Evolutionary conservation across 2,113 vertebrate genomes (phyloP), one percentile per base, ranked within the genome.

Genomic region (Euleptes europaea): DNA sequence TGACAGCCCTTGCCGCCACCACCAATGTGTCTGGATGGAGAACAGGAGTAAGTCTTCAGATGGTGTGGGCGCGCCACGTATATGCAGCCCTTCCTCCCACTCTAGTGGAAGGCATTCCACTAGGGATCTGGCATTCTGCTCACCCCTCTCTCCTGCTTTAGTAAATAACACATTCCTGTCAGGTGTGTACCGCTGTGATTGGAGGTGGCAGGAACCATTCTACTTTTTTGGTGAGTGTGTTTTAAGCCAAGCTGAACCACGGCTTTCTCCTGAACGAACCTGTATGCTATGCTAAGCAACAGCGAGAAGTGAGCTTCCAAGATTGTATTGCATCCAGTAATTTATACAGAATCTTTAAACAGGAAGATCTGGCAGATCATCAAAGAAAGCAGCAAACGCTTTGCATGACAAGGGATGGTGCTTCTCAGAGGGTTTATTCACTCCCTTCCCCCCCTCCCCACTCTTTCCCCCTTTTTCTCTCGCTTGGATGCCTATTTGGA

Each of bases 331-430:
- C 88, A 72, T 88, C 84, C 33, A 85, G 88, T 92, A 70, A 88
- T 91, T 80, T 65, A 88, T 54, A 63, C 86, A 86, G 90, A 90
- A 91, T 80, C 84, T 88, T 88, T 88, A 89, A 86, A 63, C 82
- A 88, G 87, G 88, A 89, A 88, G 84, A 89, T 78, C 85, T 85
- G 87, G 77, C 19, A 1, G 77, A 14, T 84, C 70, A 82, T 42
- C 15, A 65, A 73, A 31, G 78, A 75, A 85, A 89, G 81, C 84
- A 57, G 86, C 31, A 83, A 83, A 57, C 80, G 82, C 33, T 35
- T 86, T 69, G 76, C 17, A 82, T 90, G 57, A 86, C 86, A 91
- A 94, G 88, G 82, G 87, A 86, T 89, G 82, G 4, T 0, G 47
- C 85, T 86, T 85, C 87, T 80, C 1, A 1, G 19, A 40, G 26